Evolutionary conservation across 2,113 vertebrate genomes (phyloP).

Genomic region (Bos indicus): DNA sequence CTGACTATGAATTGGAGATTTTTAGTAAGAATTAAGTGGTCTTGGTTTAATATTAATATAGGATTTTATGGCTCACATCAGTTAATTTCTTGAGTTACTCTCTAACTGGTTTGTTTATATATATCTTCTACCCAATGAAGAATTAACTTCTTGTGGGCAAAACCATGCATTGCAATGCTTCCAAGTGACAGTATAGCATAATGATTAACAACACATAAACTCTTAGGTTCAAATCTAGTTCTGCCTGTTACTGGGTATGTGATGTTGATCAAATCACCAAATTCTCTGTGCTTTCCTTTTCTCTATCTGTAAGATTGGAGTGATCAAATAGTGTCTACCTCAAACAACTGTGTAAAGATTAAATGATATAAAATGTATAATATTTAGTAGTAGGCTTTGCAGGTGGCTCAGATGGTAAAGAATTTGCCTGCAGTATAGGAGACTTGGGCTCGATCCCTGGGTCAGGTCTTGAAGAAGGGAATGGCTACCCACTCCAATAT

Average conservation of each 20-base stretch:
- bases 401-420: neutral
- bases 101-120: neutral
- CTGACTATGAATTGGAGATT: neutral
- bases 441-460: neutral
- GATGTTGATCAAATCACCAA: neutral
- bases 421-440: neutral
- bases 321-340: neutral
- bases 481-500: neutral
- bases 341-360: neutral
- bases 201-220: neutral
- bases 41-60: neutral
- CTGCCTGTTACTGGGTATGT: neutral
- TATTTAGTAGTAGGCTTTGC: neutral
- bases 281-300: neutral
- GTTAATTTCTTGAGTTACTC: neutral
- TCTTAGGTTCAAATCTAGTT: neutral
- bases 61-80: neutral
- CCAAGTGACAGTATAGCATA: neutral
- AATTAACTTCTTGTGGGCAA: neutral
- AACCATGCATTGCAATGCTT: neutral
- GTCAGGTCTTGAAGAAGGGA: neutral
- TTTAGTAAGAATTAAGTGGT: neutral
- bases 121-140: neutral
- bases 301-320: neutral
- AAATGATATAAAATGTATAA: neutral